Conservation (phyloP, 1,140 invertebrate species). For the Capitella teleta region DNA sequence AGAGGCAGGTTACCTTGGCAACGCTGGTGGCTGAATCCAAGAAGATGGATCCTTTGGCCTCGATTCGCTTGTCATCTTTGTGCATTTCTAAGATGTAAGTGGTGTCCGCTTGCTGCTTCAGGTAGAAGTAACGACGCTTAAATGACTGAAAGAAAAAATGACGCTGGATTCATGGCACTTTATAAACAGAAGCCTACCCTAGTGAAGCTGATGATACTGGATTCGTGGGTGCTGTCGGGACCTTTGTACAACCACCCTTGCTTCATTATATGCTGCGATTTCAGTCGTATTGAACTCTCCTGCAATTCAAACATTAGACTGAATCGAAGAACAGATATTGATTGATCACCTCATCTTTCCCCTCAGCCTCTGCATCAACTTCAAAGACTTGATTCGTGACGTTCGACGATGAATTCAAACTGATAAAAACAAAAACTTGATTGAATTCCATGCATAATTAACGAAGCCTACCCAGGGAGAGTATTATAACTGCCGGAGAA, state of each 20-base stretch:
- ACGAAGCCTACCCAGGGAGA: conserved; percentile 63
- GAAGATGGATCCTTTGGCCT: conserved; percentile 80
- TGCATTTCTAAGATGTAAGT: conserved; percentile 81
- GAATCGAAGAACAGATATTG: too few species aligned
- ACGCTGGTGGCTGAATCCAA: conserved; percentile 86
- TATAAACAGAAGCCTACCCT: conserved; percentile 23
- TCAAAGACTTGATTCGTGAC: conserved; percentile 66
- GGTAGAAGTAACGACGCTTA: conserved; percentile 76
- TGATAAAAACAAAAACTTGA: too few species aligned
- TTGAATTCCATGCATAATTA: too few species aligned
- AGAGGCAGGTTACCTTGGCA: conserved; percentile 52
- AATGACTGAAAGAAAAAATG: conserved; percentile 52
- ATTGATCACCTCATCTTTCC: conserved; percentile 62
- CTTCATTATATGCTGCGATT: conserved; percentile 60
- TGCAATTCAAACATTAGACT: too few species aligned
- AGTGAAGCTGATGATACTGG: conserved; percentile 43
- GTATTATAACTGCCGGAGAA: conserved; percentile 75
- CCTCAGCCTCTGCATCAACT: conserved; percentile 68
- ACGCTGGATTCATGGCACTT: neutral
- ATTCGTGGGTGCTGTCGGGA: conserved; percentile 76
- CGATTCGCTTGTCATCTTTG: conserved; percentile 82
- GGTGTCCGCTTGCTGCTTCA: conserved; percentile 77
- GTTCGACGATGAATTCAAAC: neutral
- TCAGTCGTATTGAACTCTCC: conserved; percentile 14
- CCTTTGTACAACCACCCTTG: conserved; percentile 82